These are phyloP conservation scores for Chymomyza costata DNA, from an alignment of 1,140 invertebrate genomes.

Conservation along the genomic window DNA sequence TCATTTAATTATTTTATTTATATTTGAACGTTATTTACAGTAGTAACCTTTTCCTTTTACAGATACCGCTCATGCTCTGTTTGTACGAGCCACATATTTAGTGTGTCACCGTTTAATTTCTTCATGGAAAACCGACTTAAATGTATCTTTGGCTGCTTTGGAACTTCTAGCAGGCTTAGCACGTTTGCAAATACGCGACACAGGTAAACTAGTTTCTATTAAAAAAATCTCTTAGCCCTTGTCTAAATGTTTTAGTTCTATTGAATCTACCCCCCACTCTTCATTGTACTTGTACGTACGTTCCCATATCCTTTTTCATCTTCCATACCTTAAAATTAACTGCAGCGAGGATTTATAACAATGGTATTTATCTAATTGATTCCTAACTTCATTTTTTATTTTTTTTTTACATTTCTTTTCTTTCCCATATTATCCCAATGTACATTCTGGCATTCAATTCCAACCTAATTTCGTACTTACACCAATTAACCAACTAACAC, in stretches of 20 bases:
- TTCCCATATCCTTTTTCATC: too few relatives aligned
- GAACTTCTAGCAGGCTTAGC: slow-evolving; percentile 93
- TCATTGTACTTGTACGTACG: not conserved
- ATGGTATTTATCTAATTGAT: slow-evolving; percentile 59
- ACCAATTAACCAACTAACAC: slow-evolving; percentile 20
- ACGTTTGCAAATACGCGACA: slow-evolving; percentile 88
- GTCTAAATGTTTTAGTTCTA: slow-evolving; percentile 24
- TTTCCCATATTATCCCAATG: slow-evolving; percentile 16
- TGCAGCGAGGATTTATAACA: slow-evolving; percentile 72
- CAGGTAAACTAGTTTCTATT: slow-evolving; percentile 80
- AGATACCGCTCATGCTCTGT: slow-evolving; percentile 81
- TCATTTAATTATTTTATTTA: not conserved
- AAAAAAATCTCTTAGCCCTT: slow-evolving; percentile 13
- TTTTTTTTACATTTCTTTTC: slow-evolving; percentile 45
- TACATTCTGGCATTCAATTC: slow-evolving; percentile 8
- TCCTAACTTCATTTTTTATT: slow-evolving; percentile 64
- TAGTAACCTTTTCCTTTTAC: slow-evolving; percentile 6
- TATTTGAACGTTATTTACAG: slow-evolving; percentile 1
- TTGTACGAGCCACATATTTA: slow-evolving; percentile 92
- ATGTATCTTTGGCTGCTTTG: slow-evolving; percentile 93
- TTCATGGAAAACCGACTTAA: slow-evolving; percentile 97
- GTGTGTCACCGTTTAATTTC: slow-evolving; percentile 96
- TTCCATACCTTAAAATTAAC: slow-evolving; percentile 1
- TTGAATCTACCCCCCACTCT: not conserved
- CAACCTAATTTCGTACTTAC: slow-evolving; percentile 1